phyloP scores from a whole-genome alignment of 2,888 invertebrate genomes.

The Cylloceria caligata region DNA sequence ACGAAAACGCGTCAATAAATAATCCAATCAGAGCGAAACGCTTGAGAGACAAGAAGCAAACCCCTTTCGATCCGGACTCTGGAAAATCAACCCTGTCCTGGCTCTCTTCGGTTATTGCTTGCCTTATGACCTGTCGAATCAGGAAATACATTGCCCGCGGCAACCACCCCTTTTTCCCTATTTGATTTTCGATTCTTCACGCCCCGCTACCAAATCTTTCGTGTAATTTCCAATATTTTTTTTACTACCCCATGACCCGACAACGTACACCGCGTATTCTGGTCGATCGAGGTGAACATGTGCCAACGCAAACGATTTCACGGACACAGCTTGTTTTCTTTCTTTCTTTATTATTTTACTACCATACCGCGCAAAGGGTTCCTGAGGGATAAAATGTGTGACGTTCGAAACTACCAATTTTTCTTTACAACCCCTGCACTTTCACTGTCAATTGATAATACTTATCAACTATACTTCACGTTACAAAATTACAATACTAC shows the following conservation, averaged over 20 bases:
- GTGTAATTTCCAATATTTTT: slow-evolving; percentile 83
- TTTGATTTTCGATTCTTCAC: slow-evolving; percentile 83
- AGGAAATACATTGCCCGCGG: slow-evolving; percentile 67
- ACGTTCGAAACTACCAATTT: background rate
- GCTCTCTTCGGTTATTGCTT: slow-evolving; percentile 57
- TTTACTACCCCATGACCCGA: slow-evolving; percentile 48
- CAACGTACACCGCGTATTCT: background rate
- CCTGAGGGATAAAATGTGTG: slow-evolving; percentile 12
- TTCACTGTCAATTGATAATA: background rate
- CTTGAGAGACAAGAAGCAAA: slow-evolving; percentile 60
- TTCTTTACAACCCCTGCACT: background rate
- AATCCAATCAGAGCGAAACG: slow-evolving; percentile 80
- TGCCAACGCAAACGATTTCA: slow-evolving; percentile 80
- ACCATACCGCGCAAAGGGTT: slow-evolving; percentile 50
- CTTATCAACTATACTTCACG: background rate
- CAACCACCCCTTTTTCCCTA: slow-evolving; percentile 78
- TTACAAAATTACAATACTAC: background rate
- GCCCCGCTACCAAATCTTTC: slow-evolving; percentile 82
- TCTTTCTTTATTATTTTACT: slow-evolving; percentile 57
- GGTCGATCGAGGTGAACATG: slow-evolving; percentile 71
- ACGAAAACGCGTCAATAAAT: slow-evolving; percentile 78
- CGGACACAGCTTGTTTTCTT: slow-evolving; percentile 70
- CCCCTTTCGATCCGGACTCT: slow-evolving; percentile 73
- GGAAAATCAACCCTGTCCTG: slow-evolving; percentile 46
- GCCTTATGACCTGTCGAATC: slow-evolving; percentile 66